These are phyloP conservation scores for Mustela erminea DNA, from an alignment of 2,797 vertebrate species.

Conservation along the genomic window DNA sequence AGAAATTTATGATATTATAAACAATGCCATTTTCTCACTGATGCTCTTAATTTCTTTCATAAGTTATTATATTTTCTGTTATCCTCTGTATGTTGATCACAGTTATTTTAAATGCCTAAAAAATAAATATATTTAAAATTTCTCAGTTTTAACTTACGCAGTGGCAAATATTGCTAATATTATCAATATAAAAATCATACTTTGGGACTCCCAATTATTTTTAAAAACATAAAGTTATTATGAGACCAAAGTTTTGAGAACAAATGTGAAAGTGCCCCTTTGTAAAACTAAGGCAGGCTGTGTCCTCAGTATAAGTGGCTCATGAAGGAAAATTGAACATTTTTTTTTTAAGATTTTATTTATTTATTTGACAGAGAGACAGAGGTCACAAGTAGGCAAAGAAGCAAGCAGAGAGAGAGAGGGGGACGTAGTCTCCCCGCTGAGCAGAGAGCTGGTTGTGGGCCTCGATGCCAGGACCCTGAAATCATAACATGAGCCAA, in stretches of 20 bases:
- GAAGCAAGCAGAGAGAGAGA: too few species aligned
- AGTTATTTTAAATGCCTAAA: not conserved
- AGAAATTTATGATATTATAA: not conserved
- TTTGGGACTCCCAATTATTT: not conserved
- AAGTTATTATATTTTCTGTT: not conserved
- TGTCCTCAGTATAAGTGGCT: not conserved
- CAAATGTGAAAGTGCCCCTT: not conserved
- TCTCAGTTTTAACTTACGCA: not conserved
- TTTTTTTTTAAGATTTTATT: too few species aligned
- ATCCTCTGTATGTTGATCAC: not conserved
- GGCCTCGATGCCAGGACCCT: too few species aligned
- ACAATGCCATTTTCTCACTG: not conserved
- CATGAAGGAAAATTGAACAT: not conserved
- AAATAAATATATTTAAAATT: not conserved
- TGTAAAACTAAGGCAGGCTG: not conserved
- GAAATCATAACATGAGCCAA: too few species aligned
- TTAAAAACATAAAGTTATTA: not conserved
- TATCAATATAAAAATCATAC: not conserved
- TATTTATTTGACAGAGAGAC: too few species aligned
- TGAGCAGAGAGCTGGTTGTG: too few species aligned
- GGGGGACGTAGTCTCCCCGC: too few species aligned
- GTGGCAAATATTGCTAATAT: not conserved
- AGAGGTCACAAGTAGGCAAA: too few species aligned
- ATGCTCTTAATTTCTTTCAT: not conserved
- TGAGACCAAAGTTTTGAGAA: not conserved